Base-by-base conservation (phyloP, 53 echinoderm and acorn worm genomes). In the Holothuria leucospilota region DNA sequence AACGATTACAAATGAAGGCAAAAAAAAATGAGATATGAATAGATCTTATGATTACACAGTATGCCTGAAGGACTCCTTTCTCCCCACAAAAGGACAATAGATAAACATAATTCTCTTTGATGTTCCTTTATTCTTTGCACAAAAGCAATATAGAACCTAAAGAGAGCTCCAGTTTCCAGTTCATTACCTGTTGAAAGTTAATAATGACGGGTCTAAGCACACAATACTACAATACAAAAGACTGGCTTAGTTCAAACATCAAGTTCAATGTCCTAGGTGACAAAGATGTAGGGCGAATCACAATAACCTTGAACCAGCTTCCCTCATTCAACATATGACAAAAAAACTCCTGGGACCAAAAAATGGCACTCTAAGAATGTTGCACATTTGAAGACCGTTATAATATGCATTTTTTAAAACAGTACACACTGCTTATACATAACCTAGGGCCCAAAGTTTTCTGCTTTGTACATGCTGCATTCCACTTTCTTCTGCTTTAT, bases 91-190 rank as follows among this genome's bases (percentile, higher is more conserved):
- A 56, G 56, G 56, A 56, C 56, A 56, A 56, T 16, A 56, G 56
- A 56, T 56, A 56, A 56, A 56, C 56, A 56, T 56, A 56, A 56
- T 56, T 56, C 56, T 18, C 18, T 56, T 56, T 56, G 14, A 56
- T 56, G 56, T 18, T 56, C 52, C 15, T 75, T 25, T 20, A 21
- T 41, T 18, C 24, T 51, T 46, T 49, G 23, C 51, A 75, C 38
- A 49, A 75, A n/a, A 18, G 25, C 25, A 49, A 46, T 49, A 21
- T 26, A 75, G 75, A 51, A 41, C 53, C 46, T 46, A 46, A 75
- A 75, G 75, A n/a, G 49, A 49, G 51, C 75, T 75, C 75, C 21
- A 51, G 75, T 75, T 75, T 75, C 75, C 75, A 75, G 75, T 42
- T 75, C n/a, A 75, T 75, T 75, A 75, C 75, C 52, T 49, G 75